Conservation (phyloP, 2,888 invertebrate species). For the Habroteleia sp. region DNA sequence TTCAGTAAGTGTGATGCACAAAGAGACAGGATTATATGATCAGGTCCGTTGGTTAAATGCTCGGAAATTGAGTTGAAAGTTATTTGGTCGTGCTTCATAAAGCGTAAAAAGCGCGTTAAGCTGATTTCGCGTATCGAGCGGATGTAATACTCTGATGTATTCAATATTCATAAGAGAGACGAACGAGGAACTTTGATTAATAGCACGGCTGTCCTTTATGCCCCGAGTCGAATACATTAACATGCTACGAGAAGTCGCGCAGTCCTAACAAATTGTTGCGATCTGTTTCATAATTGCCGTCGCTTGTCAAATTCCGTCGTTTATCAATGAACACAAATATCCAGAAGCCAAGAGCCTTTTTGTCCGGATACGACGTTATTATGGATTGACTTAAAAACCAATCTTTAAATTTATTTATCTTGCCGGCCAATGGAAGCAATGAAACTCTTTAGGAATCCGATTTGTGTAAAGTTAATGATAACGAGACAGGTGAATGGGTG, state of each 20-base stretch:
- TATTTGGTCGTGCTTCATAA: constrained; percentile 64
- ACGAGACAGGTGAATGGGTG: constrained; percentile 6
- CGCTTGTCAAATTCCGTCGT: constrained; percentile 58
- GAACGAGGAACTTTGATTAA: constrained; percentile 64
- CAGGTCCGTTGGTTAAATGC: constrained; percentile 52
- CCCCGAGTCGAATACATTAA: constrained; percentile 63
- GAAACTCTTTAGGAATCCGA: constrained; percentile 16
- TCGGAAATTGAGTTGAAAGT: constrained; percentile 64
- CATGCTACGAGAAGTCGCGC: constrained; percentile 53
- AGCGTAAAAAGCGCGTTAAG: constrained; percentile 65
- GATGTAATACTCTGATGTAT: constrained; percentile 64
- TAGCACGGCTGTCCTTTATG: constrained; percentile 56
- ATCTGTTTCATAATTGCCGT: constrained; percentile 59
- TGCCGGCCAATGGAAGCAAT: constrained; percentile 13
- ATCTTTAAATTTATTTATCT: constrained; percentile 35
- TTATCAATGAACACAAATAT: constrained; percentile 56
- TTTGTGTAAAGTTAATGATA: constrained; percentile 28
- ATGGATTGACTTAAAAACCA: constrained; percentile 27
- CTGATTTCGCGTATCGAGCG: constrained; percentile 59
- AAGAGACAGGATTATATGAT: constrained; percentile 53
- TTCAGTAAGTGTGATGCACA: constrained; percentile 54
- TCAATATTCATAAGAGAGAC: constrained; percentile 64
- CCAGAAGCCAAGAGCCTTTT: constrained; percentile 46
- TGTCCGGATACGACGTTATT: constrained; percentile 24
- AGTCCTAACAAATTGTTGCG: constrained; percentile 59